phyloP scores from a whole-genome alignment of 1,140 invertebrate species.

The Adelges cooleyi region DNA sequence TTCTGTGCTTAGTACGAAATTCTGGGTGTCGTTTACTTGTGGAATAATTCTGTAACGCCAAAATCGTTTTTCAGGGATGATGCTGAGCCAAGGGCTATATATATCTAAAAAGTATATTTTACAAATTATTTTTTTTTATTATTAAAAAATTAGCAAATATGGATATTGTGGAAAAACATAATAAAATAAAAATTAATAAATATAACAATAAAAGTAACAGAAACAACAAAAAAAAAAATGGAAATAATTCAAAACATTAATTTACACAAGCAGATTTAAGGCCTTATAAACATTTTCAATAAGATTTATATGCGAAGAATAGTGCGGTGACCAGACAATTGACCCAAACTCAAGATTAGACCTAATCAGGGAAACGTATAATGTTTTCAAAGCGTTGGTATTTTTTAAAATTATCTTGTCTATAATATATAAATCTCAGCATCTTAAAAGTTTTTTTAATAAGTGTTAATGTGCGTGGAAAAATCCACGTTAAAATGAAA shows the following conservation, averaged over 20 bases:
- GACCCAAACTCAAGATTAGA: neutral
- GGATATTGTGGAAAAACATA: slow-evolving; percentile 8
- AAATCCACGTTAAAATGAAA: neutral
- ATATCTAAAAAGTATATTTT: too few relatives aligned
- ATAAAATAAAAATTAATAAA: neutral
- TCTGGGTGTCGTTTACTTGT: too few relatives aligned
- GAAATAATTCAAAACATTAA: too few relatives aligned
- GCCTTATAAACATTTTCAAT: neutral
- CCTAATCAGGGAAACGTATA: neutral
- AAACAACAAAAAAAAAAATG: too few relatives aligned
- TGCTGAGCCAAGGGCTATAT: too few relatives aligned
- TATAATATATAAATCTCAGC: neutral
- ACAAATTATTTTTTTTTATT: too few relatives aligned
- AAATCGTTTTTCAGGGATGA: too few relatives aligned
- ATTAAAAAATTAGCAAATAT: too few relatives aligned
- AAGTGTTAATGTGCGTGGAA: neutral
- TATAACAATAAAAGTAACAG: too few relatives aligned
- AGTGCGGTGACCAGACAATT: neutral
- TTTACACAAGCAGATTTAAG: neutral
- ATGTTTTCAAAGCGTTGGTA: neutral
- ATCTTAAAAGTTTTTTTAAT: neutral
- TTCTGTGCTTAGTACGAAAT: too few relatives aligned
- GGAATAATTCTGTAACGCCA: too few relatives aligned
- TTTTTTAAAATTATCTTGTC: neutral
- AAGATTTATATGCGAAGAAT: neutral